Evolutionary conservation across 2,888 invertebrate genomes (phyloP).

Genomic region (Ophion costatus): DNA sequence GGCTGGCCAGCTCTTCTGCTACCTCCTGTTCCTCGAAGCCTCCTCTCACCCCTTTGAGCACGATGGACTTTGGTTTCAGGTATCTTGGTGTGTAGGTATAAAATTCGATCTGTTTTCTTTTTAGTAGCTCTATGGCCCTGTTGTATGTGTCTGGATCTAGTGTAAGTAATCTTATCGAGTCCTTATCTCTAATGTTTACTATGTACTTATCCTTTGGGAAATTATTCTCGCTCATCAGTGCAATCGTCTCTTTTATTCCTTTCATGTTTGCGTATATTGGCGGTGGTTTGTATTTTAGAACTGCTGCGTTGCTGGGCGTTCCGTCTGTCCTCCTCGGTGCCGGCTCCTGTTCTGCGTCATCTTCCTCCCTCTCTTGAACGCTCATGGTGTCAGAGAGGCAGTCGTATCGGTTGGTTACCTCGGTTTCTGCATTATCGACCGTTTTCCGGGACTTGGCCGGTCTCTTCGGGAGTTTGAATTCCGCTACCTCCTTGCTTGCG

Average conservation of each 20-base stretch:
- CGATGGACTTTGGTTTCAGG: constrained; percentile 1
- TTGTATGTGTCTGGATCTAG: not conserved
- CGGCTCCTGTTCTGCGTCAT: too few relatives aligned
- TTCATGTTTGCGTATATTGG: not conserved
- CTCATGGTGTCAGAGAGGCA: constrained; percentile 10
- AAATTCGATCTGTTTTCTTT: constrained; percentile 4
- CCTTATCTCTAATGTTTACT: not conserved
- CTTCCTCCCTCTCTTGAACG: too few relatives aligned
- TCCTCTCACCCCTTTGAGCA: not conserved
- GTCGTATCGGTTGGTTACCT: constrained; percentile 5
- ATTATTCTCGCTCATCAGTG: not conserved
- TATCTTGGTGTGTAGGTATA: constrained; percentile 1
- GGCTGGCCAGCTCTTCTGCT: not conserved
- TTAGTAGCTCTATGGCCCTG: not conserved
- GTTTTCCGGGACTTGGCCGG: not conserved
- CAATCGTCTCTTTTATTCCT: constrained; percentile 4
- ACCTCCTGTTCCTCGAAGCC: constrained; percentile 17
- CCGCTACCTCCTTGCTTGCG: not conserved
- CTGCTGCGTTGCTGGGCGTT: not conserved
- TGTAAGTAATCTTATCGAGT: not conserved
- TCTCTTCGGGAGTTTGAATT: not conserved
- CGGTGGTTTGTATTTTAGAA: not conserved
- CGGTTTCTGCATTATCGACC: not conserved
- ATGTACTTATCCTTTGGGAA: not conserved
- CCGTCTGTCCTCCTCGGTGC: too few relatives aligned